Evolutionary conservation across 2,113 vertebrate genomes (phyloP).

Genomic region (Chamaea fasciata): DNA sequence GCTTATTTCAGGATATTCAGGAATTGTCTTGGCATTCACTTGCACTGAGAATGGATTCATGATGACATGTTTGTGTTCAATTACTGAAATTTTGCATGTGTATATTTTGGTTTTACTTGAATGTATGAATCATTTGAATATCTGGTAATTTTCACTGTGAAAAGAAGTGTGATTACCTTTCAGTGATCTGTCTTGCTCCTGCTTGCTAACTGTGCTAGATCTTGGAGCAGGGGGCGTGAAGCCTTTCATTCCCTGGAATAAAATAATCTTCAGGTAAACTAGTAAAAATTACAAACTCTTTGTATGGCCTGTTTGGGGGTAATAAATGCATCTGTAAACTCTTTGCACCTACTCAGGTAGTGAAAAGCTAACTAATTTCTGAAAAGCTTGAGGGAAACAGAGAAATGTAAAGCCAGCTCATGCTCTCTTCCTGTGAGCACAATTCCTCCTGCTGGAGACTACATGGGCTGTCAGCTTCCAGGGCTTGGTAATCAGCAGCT

Average conservation of each 20-base stretch:
- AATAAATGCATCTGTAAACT: not conserved
- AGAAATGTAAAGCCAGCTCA: not conserved
- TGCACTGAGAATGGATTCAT: not conserved
- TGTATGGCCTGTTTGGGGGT: not conserved
- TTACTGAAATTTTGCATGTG: not conserved
- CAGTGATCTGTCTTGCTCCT: not conserved
- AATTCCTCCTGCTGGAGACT: not conserved
- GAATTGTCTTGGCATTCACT: not conserved
- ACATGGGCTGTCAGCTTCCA: not conserved
- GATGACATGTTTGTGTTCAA: not conserved
- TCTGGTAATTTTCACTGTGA: not conserved
- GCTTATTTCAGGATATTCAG: not conserved
- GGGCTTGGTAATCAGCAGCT: not conserved
- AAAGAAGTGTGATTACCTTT: not conserved
- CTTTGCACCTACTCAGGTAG: not conserved
- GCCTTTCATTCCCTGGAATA: not conserved
- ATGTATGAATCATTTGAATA: not conserved
- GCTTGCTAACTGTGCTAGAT: not conserved
- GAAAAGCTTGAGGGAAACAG: not conserved
- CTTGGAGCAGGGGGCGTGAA: not conserved
- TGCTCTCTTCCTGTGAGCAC: not conserved
- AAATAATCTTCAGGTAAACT: not conserved
- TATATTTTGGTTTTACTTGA: not conserved
- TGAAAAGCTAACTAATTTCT: not conserved
- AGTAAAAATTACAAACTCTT: not conserved